A percentile compares a stretch with the other conserved stretches of the same genome.
Evolutionary conservation across 2,888 invertebrate species (phyloP).

Genomic region (Aromia moschata): DNA sequence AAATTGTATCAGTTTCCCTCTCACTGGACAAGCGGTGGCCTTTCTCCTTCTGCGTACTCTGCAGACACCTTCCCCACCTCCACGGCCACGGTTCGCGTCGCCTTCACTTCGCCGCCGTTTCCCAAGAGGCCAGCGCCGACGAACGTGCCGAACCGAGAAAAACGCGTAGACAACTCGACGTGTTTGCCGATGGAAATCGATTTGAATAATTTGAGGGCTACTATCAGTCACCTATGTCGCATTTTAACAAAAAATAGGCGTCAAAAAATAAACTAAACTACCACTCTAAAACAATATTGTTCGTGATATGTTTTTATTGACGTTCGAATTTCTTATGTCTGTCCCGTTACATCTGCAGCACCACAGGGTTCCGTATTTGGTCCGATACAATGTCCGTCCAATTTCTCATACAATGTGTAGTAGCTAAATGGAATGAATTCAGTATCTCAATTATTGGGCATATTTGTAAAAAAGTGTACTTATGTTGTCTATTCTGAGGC

Average conservation of each 20-base stretch:
- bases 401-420: too few relatives aligned
- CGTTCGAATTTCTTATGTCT: not conserved
- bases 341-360: not conserved
- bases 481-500: too few relatives aligned
- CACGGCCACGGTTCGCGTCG: slow-evolving; percentile 8
- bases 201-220: too few relatives aligned
- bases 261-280: not conserved
- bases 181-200: too few relatives aligned
- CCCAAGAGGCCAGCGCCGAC: slow-evolving; percentile 6
- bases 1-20: slow-evolving; percentile 45
- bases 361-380: too few relatives aligned
- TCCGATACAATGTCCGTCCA: too few relatives aligned
- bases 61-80: slow-evolving; percentile 17
- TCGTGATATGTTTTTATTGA: not conserved
- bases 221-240: not conserved
- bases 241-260: not conserved
- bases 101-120: slow-evolving; percentile 19
- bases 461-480: too few relatives aligned
- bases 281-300: not conserved
- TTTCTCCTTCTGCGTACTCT: slow-evolving; percentile 34
- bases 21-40: slow-evolving; percentile 42
- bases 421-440: too few relatives aligned
- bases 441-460: too few relatives aligned
- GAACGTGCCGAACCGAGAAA: not conserved
- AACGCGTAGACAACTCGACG: too few relatives aligned